Conservation (phyloP, 1,140 invertebrate genomes). For the Calliopsis andreniformis region DNA sequence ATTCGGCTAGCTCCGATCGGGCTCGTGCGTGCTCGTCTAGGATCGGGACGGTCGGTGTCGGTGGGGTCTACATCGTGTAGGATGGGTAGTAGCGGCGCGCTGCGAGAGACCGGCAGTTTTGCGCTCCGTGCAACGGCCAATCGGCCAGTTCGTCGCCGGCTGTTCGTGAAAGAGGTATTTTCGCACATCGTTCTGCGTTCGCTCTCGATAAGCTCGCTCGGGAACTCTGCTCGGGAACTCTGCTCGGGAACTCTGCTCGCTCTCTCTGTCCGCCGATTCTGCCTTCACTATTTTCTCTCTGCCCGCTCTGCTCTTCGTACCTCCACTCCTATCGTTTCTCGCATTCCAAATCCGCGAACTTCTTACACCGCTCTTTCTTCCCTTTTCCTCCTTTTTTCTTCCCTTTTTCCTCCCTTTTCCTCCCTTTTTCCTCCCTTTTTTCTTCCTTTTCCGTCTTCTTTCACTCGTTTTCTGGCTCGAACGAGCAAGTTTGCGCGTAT, state of each 20-base stretch:
- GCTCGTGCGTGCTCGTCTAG: slow-evolving; percentile 67
- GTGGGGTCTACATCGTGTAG: slow-evolving; percentile 50
- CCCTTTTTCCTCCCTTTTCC: background rate
- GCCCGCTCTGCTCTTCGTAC: background rate
- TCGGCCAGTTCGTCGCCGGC: slow-evolving; percentile 80
- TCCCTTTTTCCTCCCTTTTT: background rate
- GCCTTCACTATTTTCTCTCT: slow-evolving; percentile 14
- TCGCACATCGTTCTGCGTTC: slow-evolving; percentile 46
- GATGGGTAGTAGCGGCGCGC: slow-evolving; percentile 65
- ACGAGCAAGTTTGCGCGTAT: background rate
- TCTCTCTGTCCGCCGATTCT: slow-evolving; percentile 10
- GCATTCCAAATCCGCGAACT: no score
- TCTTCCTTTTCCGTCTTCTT: background rate
- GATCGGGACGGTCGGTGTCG: slow-evolving; percentile 58
- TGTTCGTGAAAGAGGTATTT: slow-evolving; percentile 72
- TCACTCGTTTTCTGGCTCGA: background rate
- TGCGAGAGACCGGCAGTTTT: slow-evolving; percentile 61
- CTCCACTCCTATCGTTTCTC: background rate
- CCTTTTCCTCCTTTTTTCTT: background rate
- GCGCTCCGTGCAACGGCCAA: slow-evolving; percentile 68
- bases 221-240: slow-evolving; percentile 8
- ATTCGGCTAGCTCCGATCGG: slow-evolving; percentile 70
- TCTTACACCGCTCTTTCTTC: background rate
- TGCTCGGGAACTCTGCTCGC: background rate
- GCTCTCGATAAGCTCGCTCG: slow-evolving; percentile 22